phyloP scores from a whole-genome alignment of 2,797 vertebrate species.

The Philypnodon macrostomus region DNA sequence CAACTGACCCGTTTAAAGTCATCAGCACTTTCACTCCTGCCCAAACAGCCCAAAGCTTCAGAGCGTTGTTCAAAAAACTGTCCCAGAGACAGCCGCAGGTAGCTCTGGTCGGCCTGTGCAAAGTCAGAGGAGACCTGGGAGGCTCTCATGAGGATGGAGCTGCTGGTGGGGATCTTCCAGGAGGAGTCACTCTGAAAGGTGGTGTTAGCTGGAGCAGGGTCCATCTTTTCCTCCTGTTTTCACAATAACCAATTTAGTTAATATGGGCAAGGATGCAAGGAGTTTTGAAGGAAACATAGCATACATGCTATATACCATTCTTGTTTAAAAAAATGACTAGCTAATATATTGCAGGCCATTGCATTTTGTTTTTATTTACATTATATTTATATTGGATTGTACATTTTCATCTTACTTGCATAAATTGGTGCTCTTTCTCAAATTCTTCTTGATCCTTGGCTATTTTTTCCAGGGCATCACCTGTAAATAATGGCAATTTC shows the following conservation, averaged over 20 bases:
- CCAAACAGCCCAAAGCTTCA: constrained; percentile 92
- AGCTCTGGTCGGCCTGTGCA: constrained; percentile 81
- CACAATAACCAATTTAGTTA: too few species aligned
- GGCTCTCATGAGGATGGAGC: constrained; percentile 76
- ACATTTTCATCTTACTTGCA: constrained; percentile 79
- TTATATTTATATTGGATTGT: background rate
- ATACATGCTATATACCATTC: too few species aligned
- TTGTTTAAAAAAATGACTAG: too few species aligned
- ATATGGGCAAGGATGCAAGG: too few species aligned
- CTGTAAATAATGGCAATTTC: constrained; percentile 56
- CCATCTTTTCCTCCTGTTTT: constrained; percentile 84
- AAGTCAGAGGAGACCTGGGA: constrained; percentile 80
- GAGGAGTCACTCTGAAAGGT: constrained; percentile 77
- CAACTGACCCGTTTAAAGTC: constrained; percentile 85
- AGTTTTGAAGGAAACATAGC: too few species aligned
- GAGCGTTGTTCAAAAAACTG: constrained; percentile 93
- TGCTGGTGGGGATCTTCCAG: constrained; percentile 79
- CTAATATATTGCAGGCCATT: too few species aligned
- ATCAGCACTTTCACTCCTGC: constrained; percentile 64
- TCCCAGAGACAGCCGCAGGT: constrained; percentile 88
- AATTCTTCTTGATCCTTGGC: constrained; percentile 89
- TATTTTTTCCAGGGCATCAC: constrained; percentile 85
- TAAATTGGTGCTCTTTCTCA: constrained; percentile 88
- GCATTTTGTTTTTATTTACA: too few species aligned
- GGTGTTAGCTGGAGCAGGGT: constrained; percentile 60